Conservation (phyloP, 1,140 invertebrate species). For the Cepaea nemoralis region DNA sequence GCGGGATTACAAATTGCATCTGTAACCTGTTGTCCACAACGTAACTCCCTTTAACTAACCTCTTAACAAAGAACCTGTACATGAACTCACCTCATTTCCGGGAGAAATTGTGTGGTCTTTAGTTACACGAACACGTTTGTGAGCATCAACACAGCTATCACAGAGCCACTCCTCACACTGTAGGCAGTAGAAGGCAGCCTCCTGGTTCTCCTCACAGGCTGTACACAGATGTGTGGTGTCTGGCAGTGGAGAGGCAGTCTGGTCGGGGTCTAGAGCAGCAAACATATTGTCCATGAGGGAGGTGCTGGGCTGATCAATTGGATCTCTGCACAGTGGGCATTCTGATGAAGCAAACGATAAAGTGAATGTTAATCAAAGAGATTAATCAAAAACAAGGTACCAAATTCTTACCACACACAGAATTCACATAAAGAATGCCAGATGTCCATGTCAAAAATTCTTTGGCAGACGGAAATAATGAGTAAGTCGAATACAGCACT, state of each 20-base stretch:
- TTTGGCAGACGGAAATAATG: too few species aligned
- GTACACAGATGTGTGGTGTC: conserved; percentile 77
- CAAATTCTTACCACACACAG: too few species aligned
- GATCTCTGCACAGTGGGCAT: conserved; percentile 78
- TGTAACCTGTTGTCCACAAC: too few species aligned
- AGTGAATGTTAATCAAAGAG: too few species aligned
- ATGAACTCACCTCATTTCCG: conserved; percentile 77
- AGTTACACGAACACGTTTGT: conserved; percentile 86
- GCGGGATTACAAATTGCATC: too few species aligned
- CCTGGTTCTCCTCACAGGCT: conserved; percentile 85
- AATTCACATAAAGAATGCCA: too few species aligned
- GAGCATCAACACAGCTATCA: conserved; percentile 83
- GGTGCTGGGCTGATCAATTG: conserved; percentile 73
- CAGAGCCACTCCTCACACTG: conserved; percentile 92
- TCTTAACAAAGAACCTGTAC: background rate
- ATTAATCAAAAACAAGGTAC: too few species aligned
- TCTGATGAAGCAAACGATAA: conserved; percentile 55
- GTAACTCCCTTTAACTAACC: background rate
- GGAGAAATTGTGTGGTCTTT: conserved; percentile 92
- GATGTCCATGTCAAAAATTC: too few species aligned
- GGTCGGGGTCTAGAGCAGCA: conserved; percentile 75
- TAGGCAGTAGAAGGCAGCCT: conserved; percentile 86
- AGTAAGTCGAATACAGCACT: too few species aligned
- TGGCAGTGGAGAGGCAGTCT: conserved; percentile 53
- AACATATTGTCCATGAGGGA: conserved; percentile 85